phyloP scores from a whole-genome alignment of 2,888 invertebrate genomes.

The Timema cristinae region DNA sequence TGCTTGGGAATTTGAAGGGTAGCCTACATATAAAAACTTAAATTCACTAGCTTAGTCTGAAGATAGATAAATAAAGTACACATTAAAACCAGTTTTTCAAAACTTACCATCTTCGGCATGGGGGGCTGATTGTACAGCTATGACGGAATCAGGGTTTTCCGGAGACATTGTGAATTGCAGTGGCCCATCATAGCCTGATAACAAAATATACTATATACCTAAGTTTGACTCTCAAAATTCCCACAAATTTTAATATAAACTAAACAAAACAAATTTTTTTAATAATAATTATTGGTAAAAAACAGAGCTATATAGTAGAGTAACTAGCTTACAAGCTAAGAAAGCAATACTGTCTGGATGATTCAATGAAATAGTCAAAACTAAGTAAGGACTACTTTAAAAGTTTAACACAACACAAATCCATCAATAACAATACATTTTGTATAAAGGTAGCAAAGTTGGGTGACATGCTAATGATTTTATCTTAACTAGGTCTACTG shows the following conservation, averaged over 20 bases:
- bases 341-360: no score
- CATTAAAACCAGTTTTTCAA: background rate
- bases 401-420: no score
- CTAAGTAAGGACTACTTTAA: no score
- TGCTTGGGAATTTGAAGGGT: background rate
- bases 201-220: constrained; percentile 43
- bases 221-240: background rate
- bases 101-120: constrained; percentile 50
- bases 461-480: no score
- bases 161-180: constrained; percentile 79
- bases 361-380: no score
- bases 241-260: no score
- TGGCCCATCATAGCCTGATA: constrained; percentile 77
- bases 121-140: constrained; percentile 41
- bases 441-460: no score
- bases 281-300: background rate
- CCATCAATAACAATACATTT: no score
- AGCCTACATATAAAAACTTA: background rate
- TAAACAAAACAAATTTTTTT: no score
- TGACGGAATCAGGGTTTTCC: constrained; percentile 66
- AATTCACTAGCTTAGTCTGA: background rate
- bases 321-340: no score
- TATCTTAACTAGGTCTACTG: no score
- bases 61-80: background rate
- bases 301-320: background rate